Evolutionary conservation across 1,140 invertebrate species (phyloP), one percentile per base, ranked within the genome.

Genomic region (Centruroides sculpturatus): DNA sequence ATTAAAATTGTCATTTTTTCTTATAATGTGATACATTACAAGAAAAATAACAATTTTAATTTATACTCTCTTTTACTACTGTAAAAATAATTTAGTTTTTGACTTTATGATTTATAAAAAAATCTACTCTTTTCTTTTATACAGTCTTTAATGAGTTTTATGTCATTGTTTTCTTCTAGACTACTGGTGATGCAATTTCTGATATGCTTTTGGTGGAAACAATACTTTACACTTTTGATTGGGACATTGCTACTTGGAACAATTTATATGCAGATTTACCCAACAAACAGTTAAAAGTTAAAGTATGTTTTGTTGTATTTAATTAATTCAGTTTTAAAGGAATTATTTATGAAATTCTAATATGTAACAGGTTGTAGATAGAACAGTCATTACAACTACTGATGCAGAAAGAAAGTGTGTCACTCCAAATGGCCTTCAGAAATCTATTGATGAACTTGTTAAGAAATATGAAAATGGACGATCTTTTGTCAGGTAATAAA

Each of bases 131-230:
- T 23, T 23, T 23, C 1, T 23, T 23, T 23, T 23, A 23, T 23
- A 23, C 23, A 23, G 23, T 23, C 23, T 23, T 23, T 23, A 23
- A 23, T 23, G 23, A 23, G 23, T 23, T 23, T 23, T 23, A 23
- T 23, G 23, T 23, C 23, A 23, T 48, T 36, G 10, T 61, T 56
- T 47, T 7, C 12, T 67, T 66, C 48, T 65, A 95, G 76, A 89
- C 90, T 5, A 92, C 98, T 3, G 96, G 96, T 0, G 96, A 99
- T 80, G 95, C 95, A 0, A 83, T 99, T 13, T 93, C 94, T 0
- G 94, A 98, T 72, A 81, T 99, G 80, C 76, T 99, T 35, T 71
- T 97, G 8, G 90, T 98, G 0, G 97, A 99, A 75, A 85, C 85
- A 0, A 86, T 98, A 55, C 77, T 99, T 4, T 81, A 85, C 66